Evolutionary conservation across 2,888 invertebrate genomes (phyloP), one percentile per base, ranked within the genome.

Genomic region (Phalangium opilio): DNA sequence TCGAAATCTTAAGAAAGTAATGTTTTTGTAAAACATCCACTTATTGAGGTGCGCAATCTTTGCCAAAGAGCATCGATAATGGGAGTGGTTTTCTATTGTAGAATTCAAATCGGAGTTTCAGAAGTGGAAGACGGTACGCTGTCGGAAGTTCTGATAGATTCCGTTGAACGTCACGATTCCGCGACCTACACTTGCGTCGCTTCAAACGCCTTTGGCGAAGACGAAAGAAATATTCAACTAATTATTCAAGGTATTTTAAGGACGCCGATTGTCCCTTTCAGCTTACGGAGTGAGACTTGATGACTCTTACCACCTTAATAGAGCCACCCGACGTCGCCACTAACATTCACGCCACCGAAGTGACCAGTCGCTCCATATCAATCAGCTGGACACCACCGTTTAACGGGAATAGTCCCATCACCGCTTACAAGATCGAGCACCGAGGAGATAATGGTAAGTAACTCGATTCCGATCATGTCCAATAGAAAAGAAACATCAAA

Each of bases 181-280:
- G 89, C 87, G 2, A 70, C 87, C 1, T 90, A 87, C 62, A 86
- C 87, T 32, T 90, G 90, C 62, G 83, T 89, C 11, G 89, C 89
- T 1, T 87, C 87, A 3, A 90, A 90, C 64, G 85, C 87, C 15
- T 90, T 89, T 63, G 89, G 89, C 44, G 87, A 85, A 55, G 90
- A 89, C 63, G 89, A 90, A 61, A 84, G 87, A n/a, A 87, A 85
- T 68, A 87, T 90, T 62, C 87, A 89, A 66, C 81, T 90, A 77
- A 89, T 90, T 57, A 81, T 90, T 56, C 89, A 90, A 76, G 84
- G 83, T 77, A 69, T n/a, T n/a, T n/a, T n/a, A n/a, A n/a, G n/a
- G n/a, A n/a, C n/a, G n/a, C n/a, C n/a, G n/a, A n/a, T n/a, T n/a
- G n/a, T n/a, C n/a, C n/a, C n/a, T n/a, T n/a, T n/a, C n/a, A 62